Evolutionary conservation across 1,140 invertebrate genomes (phyloP).

Genomic region (Drosophila sucinea): DNA sequence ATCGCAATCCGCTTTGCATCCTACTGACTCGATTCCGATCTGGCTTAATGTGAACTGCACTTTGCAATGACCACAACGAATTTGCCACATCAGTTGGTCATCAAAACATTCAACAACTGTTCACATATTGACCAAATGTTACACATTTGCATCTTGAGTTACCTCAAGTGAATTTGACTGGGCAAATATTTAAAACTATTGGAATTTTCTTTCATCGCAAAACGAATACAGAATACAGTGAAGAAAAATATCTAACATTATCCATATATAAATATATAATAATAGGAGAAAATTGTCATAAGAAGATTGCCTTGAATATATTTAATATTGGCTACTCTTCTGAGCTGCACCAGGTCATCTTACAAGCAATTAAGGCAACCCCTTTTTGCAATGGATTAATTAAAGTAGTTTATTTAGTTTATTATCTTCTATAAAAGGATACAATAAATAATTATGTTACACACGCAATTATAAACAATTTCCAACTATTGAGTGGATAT

Average conservation of each 20-base stretch:
- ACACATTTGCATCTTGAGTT: background rate
- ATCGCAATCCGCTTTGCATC: background rate
- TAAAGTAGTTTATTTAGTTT: background rate
- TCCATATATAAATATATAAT: background rate
- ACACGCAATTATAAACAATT: background rate
- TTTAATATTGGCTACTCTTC: too few relatives aligned
- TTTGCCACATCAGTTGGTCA: background rate
- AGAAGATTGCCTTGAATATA: too few relatives aligned
- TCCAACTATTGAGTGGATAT: conserved; percentile 76
- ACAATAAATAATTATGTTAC: too few relatives aligned
- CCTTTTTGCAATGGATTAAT: background rate
- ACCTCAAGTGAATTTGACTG: background rate
- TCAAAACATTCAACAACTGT: background rate
- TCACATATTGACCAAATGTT: background rate
- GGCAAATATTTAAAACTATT: background rate
- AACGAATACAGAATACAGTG: too few relatives aligned
- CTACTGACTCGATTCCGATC: background rate
- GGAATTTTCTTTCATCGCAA: background rate
- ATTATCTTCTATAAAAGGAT: background rate
- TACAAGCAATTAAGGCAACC: too few relatives aligned
- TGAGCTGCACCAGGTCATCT: too few relatives aligned
- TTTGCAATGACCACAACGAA: background rate
- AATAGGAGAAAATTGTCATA: too few relatives aligned
- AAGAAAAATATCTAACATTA: too few relatives aligned
- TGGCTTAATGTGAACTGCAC: background rate